Percentiles rank a stretch among this genome's conserved stretches.
Conservation (phyloP, 2,888 invertebrate species). For the Diarsia brunnea region DNA sequence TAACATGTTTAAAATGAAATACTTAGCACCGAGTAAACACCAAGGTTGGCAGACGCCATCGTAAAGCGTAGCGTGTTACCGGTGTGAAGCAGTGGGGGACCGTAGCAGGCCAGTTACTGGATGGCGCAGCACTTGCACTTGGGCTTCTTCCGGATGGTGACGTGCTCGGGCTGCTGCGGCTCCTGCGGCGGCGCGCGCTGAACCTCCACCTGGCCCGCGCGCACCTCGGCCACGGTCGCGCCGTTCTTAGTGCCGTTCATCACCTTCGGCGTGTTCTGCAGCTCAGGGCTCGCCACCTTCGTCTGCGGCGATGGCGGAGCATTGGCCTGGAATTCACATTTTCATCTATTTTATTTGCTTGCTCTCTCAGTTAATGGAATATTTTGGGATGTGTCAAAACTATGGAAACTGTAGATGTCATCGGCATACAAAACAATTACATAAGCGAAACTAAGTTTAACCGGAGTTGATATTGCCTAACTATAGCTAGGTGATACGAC, state of each 20-base stretch:
- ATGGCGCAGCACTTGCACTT: slow-evolving; percentile 98
- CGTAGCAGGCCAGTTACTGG: slow-evolving; percentile 91
- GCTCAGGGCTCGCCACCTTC: slow-evolving; percentile 80
- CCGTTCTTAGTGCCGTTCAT: slow-evolving; percentile 90
- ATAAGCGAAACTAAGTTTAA: background rate
- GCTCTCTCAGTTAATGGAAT: background rate
- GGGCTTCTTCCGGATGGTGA: slow-evolving; percentile 98
- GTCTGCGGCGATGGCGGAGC: slow-evolving; percentile 84
- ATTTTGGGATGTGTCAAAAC: too few relatives aligned
- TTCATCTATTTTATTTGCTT: slow-evolving; percentile 2
- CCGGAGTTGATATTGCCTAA: background rate
- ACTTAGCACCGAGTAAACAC: slow-evolving; percentile 86
- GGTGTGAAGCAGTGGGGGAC: slow-evolving; percentile 68
- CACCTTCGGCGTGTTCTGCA: slow-evolving; percentile 82
- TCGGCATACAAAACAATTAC: background rate
- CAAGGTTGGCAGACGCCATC: slow-evolving; percentile 69
- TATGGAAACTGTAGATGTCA: background rate
- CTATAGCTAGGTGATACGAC: background rate
- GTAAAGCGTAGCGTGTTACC: slow-evolving; percentile 80
- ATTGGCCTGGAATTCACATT: slow-evolving; percentile 76
- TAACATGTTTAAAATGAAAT: slow-evolving; percentile 75
- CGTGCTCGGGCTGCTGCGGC: slow-evolving; percentile 96
- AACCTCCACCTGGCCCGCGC: slow-evolving; percentile 92
- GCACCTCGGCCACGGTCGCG: slow-evolving; percentile 77
- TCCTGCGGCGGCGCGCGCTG: slow-evolving; percentile 94